A percentile compares a stretch with the other conserved stretches of the same genome.
These are phyloP conservation scores for Mercenaria mercenaria DNA, from an alignment of 1,140 invertebrate species.

Conservation along the genomic window DNA sequence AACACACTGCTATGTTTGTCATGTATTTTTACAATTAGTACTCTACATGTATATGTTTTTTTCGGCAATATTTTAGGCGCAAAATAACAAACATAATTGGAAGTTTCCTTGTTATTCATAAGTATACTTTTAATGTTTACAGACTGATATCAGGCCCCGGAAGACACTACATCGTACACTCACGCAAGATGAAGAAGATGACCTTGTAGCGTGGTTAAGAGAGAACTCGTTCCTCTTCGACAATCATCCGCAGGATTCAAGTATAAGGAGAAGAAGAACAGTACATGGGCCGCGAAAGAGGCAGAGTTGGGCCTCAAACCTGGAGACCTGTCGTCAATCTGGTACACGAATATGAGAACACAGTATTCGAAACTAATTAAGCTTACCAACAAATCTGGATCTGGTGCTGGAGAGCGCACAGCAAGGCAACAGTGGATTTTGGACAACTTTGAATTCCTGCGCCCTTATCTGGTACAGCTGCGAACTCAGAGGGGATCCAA, in stretches of 20 bases:
- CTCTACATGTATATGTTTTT: conserved; percentile 2
- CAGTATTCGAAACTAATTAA: conserved; percentile 33
- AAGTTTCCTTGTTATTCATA: conserved; percentile 35
- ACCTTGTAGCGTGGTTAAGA: conserved; percentile 20
- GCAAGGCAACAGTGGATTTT: conserved; percentile 42
- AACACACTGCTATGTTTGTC: conserved; percentile 7
- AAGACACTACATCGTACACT: conserved; percentile 19
- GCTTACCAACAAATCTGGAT: conserved; percentile 38
- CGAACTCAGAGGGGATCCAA: conserved; percentile 35
- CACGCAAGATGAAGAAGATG: conserved; percentile 36
- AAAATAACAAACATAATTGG: conserved; percentile 25
- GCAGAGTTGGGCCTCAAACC: conserved; percentile 23
- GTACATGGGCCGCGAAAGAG: conserved; percentile 53
- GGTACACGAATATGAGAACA: conserved; percentile 36
- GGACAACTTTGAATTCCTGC: conserved; percentile 27
- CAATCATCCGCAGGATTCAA: conserved; percentile 41
- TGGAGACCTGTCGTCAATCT: conserved; percentile 29
- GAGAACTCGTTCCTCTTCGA: conserved; percentile 52
- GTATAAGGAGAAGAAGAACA: conserved; percentile 44
- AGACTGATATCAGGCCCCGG: conserved; percentile 16
- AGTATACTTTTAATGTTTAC: conserved; percentile 10
- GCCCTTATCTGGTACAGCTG: conserved; percentile 16
- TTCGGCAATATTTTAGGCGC: conserved; percentile 15
- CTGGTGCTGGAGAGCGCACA: conserved; percentile 38
- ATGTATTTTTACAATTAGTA: conserved; percentile 18